A percentile compares a stretch with the other conserved stretches of the same genome.
Evolutionary conservation across 2,888 invertebrate species (phyloP).

Genomic region (Heliconius charithonia): DNA sequence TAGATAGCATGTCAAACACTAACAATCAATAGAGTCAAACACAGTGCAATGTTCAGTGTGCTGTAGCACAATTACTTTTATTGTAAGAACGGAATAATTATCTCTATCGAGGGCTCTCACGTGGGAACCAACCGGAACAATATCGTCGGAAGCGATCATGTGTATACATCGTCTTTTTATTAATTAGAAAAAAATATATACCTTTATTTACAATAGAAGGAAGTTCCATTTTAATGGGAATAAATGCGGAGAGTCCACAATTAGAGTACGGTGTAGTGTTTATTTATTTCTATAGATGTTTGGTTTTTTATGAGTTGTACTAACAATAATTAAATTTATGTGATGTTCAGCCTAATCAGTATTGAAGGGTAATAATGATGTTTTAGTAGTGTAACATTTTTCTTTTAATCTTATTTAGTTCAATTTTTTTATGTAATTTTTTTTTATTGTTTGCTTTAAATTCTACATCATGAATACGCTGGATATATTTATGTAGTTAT

Average conservation of each 20-base stretch:
- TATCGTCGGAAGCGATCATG: constrained; percentile 66
- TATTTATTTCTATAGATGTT: neutral
- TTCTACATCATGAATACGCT: neutral
- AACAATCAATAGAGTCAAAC: constrained; percentile 23
- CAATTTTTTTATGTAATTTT: neutral
- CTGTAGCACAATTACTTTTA: constrained; percentile 47
- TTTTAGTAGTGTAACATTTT: neutral
- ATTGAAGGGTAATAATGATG: neutral
- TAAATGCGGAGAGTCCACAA: neutral
- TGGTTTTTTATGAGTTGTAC: neutral
- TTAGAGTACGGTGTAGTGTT: neutral
- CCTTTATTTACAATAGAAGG: constrained; percentile 1
- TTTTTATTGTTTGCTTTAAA: neutral
- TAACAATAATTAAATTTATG: neutral
- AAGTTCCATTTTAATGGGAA: constrained; percentile 7
- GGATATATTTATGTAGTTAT: neutral
- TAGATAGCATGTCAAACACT: constrained; percentile 14
- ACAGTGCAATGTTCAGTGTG: constrained; percentile 31
- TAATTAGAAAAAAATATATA: neutral
- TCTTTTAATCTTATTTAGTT: neutral
- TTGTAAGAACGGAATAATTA: constrained; percentile 54
- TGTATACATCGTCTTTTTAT: constrained; percentile 17
- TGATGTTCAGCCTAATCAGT: neutral
- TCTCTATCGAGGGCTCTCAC: constrained; percentile 66
- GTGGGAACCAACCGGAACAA: constrained; percentile 78